Conservation (phyloP, 2,113 vertebrate genomes). For the Crotalus horridus region DNA sequence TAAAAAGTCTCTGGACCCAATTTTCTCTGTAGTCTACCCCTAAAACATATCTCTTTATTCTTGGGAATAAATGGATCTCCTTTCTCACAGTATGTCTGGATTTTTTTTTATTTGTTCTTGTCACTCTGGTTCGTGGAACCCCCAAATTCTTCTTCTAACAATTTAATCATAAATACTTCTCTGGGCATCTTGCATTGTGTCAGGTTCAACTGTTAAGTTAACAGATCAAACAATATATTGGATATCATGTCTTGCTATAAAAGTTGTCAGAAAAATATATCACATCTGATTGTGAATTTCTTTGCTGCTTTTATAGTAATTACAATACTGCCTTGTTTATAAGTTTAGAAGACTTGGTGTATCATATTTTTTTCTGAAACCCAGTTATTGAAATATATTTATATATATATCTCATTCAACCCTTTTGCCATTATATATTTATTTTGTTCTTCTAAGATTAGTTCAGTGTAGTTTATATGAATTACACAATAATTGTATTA, state of each 20-base stretch:
- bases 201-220: slow-evolving; percentile 30
- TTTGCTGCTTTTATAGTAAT: neutral
- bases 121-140: neutral
- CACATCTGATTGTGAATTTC: neutral
- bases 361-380: neutral
- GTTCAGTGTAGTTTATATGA: neutral
- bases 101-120: neutral
- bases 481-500: neutral
- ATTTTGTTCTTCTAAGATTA: neutral
- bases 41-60: too few species aligned
- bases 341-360: neutral
- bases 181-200: slow-evolving; percentile 28
- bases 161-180: slow-evolving; percentile 36
- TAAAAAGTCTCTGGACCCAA: neutral
- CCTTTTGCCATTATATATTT: neutral
- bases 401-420: neutral
- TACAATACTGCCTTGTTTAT: neutral
- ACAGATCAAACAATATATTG: neutral
- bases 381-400: neutral
- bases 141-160: neutral
- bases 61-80: neutral
- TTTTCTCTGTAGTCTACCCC: neutral
- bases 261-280: slow-evolving; percentile 16
- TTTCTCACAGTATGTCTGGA: neutral
- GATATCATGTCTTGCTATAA: slow-evolving; percentile 8